phyloP scores from a whole-genome alignment of 2,888 invertebrate genomes.

The Schizotus pectinicornis region DNA sequence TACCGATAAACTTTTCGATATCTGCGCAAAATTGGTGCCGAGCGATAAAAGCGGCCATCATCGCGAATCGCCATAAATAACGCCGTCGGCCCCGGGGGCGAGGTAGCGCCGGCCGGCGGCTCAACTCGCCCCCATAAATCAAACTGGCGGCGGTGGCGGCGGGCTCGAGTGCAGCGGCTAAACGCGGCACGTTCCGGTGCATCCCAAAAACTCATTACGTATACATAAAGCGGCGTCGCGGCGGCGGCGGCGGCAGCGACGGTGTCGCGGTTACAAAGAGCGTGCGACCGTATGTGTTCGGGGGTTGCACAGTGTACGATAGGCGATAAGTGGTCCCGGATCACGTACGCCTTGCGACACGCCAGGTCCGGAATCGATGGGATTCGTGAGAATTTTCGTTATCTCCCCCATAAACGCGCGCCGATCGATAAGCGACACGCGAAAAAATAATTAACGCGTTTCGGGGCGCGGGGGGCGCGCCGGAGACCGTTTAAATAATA shows the following conservation, averaged over 20 bases:
- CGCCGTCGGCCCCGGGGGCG: too few relatives aligned
- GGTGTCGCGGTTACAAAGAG: slow-evolving; percentile 5
- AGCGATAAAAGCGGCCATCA: too few relatives aligned
- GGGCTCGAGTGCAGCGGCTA: slow-evolving; percentile 10
- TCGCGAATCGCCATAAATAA: too few relatives aligned
- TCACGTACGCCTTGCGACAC: slow-evolving; percentile 34
- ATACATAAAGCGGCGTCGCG: slow-evolving; percentile 9
- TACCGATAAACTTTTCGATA: too few relatives aligned
- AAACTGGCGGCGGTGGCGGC: not conserved
- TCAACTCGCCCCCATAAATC: too few relatives aligned
- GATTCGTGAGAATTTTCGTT: slow-evolving; percentile 1
- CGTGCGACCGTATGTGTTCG: slow-evolving; percentile 2
- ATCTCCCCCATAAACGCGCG: not conserved
- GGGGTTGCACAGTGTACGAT: slow-evolving; percentile 33
- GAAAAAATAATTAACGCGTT: slow-evolving; percentile 1
- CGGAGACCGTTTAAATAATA: too few relatives aligned
- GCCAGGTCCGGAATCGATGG: slow-evolving; percentile 5
- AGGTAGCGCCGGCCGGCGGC: too few relatives aligned
- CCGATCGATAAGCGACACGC: slow-evolving; percentile 5
- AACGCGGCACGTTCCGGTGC: slow-evolving; percentile 1
- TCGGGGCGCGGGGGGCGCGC: not conserved
- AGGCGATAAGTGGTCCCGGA: slow-evolving; percentile 43
- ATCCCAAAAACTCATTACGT: slow-evolving; percentile 33
- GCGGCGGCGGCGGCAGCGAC: not conserved
- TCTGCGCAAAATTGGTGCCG: too few relatives aligned